These are phyloP conservation scores for Taurulus bubalis DNA, from an alignment of 2,113 vertebrate genomes.

Conservation along the genomic window DNA sequence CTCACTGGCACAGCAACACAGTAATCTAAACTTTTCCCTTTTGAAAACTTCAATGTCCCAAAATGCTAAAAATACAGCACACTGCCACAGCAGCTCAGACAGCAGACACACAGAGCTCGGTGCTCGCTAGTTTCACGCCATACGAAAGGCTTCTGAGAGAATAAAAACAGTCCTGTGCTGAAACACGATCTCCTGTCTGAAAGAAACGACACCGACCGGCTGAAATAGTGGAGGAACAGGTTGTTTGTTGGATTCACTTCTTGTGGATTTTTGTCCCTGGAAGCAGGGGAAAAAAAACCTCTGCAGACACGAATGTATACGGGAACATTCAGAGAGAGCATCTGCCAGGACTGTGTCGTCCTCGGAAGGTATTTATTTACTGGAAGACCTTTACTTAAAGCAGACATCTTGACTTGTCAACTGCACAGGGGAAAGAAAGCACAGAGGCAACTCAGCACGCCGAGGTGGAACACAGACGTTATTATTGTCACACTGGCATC, in stretches of 20 bases:
- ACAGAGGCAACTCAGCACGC: neutral
- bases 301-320: neutral
- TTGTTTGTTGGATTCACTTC: neutral
- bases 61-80: conserved; percentile 52
- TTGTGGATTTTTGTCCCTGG: neutral
- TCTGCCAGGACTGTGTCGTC: neutral
- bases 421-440: neutral
- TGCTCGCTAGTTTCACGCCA: neutral
- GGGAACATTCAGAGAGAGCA: too few species aligned
- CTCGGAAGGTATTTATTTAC: neutral
- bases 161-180: neutral
- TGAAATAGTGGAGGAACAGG: neutral
- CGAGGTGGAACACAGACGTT: neutral
- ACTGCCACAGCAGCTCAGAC: conserved; percentile 35
- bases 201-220: neutral
- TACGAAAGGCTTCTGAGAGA: neutral
- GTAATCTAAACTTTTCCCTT: conserved; percentile 36
- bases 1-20: conserved; percentile 58
- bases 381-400: neutral
- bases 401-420: neutral
- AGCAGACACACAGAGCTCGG: conserved; percentile 8
- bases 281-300: neutral
- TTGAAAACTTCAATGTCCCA: conserved; percentile 49
- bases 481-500: neutral
- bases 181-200: neutral